Conservation (phyloP, 2,113 vertebrate genomes). For the Bujurquina vittata region DNA sequence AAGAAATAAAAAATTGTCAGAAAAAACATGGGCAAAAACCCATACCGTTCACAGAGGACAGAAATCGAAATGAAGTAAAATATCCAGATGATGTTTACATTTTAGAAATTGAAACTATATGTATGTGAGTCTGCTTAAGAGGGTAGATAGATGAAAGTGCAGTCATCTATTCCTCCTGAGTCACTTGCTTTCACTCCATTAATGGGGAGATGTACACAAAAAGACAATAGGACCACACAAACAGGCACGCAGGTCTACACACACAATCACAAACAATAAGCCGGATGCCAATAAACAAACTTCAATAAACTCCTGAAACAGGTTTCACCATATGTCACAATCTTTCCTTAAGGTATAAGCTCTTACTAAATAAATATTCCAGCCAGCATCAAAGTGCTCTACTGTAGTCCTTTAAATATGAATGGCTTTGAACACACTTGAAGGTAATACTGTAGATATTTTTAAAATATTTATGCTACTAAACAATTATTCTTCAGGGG, state of each 20-base stretch:
- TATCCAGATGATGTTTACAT: slow-evolving; percentile 8
- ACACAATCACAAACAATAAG: slow-evolving; percentile 38
- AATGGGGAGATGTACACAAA: slow-evolving; percentile 4
- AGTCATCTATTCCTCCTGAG: slow-evolving; percentile 31
- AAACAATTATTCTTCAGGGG: not conserved
- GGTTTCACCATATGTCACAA: slow-evolving; percentile 51
- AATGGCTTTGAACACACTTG: slow-evolving; percentile 44
- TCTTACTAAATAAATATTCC: slow-evolving; percentile 40
- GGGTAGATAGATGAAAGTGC: slow-evolving; percentile 44
- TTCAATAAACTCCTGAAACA: slow-evolving; percentile 52
- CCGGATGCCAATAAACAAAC: slow-evolving; percentile 29
- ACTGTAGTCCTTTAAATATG: slow-evolving; percentile 36
- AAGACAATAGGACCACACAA: slow-evolving; percentile 18
- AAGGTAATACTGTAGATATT: slow-evolving; percentile 34
- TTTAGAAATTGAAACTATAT: slow-evolving; percentile 10
- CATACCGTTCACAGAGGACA: slow-evolving; percentile 14
- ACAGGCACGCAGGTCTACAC: slow-evolving; percentile 7
- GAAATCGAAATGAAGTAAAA: slow-evolving; percentile 35
- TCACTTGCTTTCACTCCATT: slow-evolving; percentile 30
- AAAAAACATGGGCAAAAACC: slow-evolving; percentile 15
- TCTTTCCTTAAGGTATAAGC: slow-evolving; percentile 53
- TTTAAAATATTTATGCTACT: slow-evolving; percentile 22
- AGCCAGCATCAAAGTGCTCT: slow-evolving; percentile 46
- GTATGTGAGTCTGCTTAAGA: not conserved
- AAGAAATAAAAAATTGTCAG: slow-evolving; percentile 9